Percentiles rank a stretch among this genome's conserved stretches.
Evolutionary conservation across 2,888 invertebrate genomes (phyloP).

Genomic region (Sinelater perroti): DNA sequence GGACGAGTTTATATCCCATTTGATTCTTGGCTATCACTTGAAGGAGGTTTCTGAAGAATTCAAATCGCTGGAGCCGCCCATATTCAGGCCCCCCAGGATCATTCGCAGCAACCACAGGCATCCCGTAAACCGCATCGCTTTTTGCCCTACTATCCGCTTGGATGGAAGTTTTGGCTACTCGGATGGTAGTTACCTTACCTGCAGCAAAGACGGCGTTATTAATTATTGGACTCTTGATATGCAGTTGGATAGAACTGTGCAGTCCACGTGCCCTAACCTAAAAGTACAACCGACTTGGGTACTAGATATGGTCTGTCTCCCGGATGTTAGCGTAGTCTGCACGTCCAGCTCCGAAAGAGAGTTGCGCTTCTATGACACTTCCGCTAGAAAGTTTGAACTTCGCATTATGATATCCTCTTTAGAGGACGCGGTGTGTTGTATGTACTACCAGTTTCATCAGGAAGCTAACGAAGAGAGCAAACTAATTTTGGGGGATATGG

Average conservation of each 20-base stretch:
- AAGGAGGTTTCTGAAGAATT: constrained; percentile 71
- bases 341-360: constrained; percentile 81
- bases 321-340: constrained; percentile 80
- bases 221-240: constrained; percentile 82
- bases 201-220: constrained; percentile 78
- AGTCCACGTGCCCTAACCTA: constrained; percentile 71
- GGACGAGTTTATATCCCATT: constrained; percentile 82
- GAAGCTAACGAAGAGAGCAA: constrained; percentile 68
- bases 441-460: constrained; percentile 70
- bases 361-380: constrained; percentile 81
- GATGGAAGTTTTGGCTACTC: constrained; percentile 67
- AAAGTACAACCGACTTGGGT: constrained; percentile 73
- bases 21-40: constrained; percentile 76
- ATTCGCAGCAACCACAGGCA: constrained; percentile 75
- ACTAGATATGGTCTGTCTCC: constrained; percentile 76
- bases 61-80: constrained; percentile 70
- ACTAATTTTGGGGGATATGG: constrained; percentile 77
- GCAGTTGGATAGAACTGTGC: constrained; percentile 69
- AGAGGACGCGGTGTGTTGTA: constrained; percentile 65
- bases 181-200: constrained; percentile 77
- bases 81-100: constrained; percentile 67
- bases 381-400: constrained; percentile 76
- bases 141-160: constrained; percentile 68
- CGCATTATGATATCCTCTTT: constrained; percentile 75
- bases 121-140: constrained; percentile 70